Base-by-base conservation (phyloP, 2,888 invertebrate genomes). In the Oegoconia quadripuncta region DNA sequence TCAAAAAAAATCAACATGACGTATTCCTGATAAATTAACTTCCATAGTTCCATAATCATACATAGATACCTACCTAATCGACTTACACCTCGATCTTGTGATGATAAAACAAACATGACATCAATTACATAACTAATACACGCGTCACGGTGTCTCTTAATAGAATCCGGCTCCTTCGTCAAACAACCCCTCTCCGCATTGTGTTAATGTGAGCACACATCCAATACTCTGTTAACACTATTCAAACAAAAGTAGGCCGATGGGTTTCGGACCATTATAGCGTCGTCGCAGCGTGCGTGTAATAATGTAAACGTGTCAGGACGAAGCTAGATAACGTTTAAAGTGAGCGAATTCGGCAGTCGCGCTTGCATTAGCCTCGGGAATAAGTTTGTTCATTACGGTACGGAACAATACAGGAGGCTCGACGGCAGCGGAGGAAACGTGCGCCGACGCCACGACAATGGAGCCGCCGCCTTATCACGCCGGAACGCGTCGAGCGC, bases 301-400 rank as follows among this genome's bases (percentile, higher is more conserved):
- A 63, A 66, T 58, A 53, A 60, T 54, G 47, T 52, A 59, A 55
- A 39, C 37, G 52, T 67, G 74, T 78, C 80, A 81, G 74, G 70
- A 68, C 52, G 39, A 44, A 25, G 14, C 41, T 53, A 74, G 82
- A 82, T 82, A 84, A 78, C 65, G 64, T 62, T 63, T 57, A 63
- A 72, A 67, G 11, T 26, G 63, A 64, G 65, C 48, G 74, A 81
- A 81, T 87, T 87, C 64, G 82, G 83, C 61, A 66, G 67, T 63
- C 64, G 59, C 61, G 70, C 67, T 70, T 65, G 78, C 59, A 77
- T 86, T 82, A 84, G 82, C 74, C 63, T 67, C 65, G 67, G 73
- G 79, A 83, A 80, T 81, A 87, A 87, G 84, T 87, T 87, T 77
- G 82, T 87, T 87, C 87, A 87, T 87, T 87, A 87, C 78, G 64